Evolutionary conservation across 2,797 vertebrate species (phyloP), one percentile per base, ranked within the genome.

Genomic region (Sitta carolinensis): DNA sequence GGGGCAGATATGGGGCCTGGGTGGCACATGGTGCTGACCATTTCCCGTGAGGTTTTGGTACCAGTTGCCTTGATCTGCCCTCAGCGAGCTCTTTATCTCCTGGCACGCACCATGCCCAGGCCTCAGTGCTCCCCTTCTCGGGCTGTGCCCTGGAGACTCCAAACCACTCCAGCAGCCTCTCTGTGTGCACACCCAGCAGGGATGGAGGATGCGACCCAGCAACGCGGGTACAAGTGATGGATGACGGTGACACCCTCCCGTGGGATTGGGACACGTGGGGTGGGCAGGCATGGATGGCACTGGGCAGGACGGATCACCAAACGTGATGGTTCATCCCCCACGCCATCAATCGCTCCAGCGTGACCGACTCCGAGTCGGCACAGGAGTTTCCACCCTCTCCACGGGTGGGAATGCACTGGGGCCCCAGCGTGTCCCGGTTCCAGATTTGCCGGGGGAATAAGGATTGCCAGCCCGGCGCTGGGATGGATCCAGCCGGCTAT

Each of bases 221-320:
- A 3, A 25, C 1, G 0, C 0, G 5, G 16, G 55, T 16, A 22
- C 14, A 6, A 43, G 4, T 1, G 43, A 19, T 3, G 50, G 34
- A 17, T 30, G 47, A 13, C 0, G 2, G 42, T 30, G 43, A 19
- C 62, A 38, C 5, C 23, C 15, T 47, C 30, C 61, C 4, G 0
- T 2, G 57, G 59, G 9, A 16, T 43, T 5, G 6, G 23, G 18
- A 38, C 77, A 27, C 25, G 2, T 5, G 63, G 55, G 27, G 54
- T 19, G 52, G 40, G 45, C 48, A 13, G 75, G 68, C 13, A 9
- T 3, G 9, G 5, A 4, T 0, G 42, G 45, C 78, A 1, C 36
- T 0, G 66, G 86, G 67, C 30, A 34, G 76, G 89, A 20, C 1
- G 6, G 40, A 21, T 61, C 45, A 29, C 74, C 67, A 3, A 4